A percentile compares a stretch with the other conserved stretches of the same genome.
phyloP scores from a whole-genome alignment of 2,113 vertebrate genomes.

The Hippotragus niger region DNA sequence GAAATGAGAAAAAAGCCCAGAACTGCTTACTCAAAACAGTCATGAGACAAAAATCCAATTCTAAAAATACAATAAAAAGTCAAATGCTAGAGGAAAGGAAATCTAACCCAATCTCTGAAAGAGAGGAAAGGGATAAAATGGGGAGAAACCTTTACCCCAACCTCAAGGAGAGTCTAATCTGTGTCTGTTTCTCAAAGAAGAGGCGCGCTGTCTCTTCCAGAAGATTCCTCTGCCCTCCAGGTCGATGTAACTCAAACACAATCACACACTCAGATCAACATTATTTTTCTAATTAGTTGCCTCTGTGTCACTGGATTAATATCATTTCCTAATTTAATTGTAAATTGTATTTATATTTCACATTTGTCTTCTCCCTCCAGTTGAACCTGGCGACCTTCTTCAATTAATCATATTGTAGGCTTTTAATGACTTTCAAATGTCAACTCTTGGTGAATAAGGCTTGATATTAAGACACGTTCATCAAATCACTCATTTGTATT shows the following conservation, averaged over 20 bases:
- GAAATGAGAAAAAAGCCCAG: background rate
- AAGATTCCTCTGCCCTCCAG: background rate
- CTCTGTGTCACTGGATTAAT: background rate
- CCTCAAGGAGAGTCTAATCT: accelerated
- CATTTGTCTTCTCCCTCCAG: background rate
- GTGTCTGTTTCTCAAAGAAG: too few relatives aligned
- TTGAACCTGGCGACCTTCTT: too few relatives aligned
- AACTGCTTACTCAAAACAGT: accelerated
- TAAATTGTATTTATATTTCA: background rate
- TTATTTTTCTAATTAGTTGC: background rate
- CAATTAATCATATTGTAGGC: background rate
- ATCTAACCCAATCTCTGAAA: background rate
- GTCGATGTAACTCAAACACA: background rate
- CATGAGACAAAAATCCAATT: accelerated
- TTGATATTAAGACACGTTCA: accelerated
- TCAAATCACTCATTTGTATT: too few relatives aligned
- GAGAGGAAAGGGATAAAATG: background rate
- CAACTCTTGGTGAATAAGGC: accelerated
- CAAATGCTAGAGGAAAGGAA: background rate
- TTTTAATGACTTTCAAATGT: background rate
- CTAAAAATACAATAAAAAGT: background rate
- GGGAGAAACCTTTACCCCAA: accelerated
- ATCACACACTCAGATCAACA: too few relatives aligned
- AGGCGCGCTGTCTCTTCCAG: accelerated
- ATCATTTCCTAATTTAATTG: background rate